These are phyloP conservation scores for Tipula helvola DNA, from an alignment of 2,888 invertebrate genomes.

Conservation along the genomic window DNA sequence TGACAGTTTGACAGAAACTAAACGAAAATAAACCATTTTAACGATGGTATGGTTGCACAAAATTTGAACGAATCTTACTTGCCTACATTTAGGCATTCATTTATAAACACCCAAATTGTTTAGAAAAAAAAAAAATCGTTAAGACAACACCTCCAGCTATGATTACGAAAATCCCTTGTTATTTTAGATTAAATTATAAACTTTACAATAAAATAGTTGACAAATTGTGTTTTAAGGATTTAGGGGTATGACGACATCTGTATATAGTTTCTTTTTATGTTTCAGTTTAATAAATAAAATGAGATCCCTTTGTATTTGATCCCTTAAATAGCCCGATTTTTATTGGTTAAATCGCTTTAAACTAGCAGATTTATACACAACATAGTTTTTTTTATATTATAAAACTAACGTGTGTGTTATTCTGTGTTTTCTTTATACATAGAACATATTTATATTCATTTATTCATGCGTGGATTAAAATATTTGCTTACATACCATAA, in stretches of 20 bases:
- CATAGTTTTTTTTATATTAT: background rate
- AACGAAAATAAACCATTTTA: background rate
- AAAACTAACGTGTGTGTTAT: background rate
- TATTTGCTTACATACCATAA: conserved; percentile 7
- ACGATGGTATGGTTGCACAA: background rate
- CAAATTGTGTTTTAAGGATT: background rate
- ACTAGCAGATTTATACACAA: background rate
- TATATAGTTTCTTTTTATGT: background rate
- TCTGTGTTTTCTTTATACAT: background rate
- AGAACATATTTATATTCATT: conserved; percentile 6
- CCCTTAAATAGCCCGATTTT: background rate
- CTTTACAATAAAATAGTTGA: background rate
- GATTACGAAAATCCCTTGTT: background rate
- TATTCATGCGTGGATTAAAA: conserved; percentile 10
- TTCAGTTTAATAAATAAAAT: background rate
- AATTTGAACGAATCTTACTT: background rate
- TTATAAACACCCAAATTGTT: background rate
- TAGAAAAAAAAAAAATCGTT: background rate
- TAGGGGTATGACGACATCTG: background rate
- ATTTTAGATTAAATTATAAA: background rate
- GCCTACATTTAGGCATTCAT: background rate
- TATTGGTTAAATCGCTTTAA: background rate
- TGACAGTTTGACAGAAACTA: background rate
- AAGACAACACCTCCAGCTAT: background rate
- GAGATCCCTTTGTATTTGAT: background rate